Conservation (phyloP, 53 echinoderm and acorn worm species). For the Echinarachnius parma region DNA sequence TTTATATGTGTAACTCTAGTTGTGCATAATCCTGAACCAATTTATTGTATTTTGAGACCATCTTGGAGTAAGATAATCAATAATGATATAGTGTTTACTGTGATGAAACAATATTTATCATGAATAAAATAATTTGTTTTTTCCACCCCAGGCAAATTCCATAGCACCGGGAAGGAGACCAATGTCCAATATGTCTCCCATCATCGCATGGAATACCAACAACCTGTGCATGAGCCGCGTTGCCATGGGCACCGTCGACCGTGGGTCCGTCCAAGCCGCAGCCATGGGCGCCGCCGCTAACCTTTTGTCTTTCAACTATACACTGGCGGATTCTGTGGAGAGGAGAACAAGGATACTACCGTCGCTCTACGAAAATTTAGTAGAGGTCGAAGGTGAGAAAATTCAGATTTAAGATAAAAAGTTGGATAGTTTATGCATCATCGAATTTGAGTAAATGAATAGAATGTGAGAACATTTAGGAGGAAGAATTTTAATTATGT, state of each 20-base stretch:
- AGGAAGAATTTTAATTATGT: too few species aligned
- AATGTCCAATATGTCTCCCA: slow-evolving; percentile 71
- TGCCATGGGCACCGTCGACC: slow-evolving; percentile 64
- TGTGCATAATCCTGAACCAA: too few species aligned
- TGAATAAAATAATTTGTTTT: too few species aligned
- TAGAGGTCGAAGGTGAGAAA: slow-evolving; percentile 29
- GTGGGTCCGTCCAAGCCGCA: slow-evolving; percentile 44
- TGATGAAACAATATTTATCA: too few species aligned
- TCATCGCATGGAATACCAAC: slow-evolving; percentile 64
- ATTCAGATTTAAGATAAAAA: neutral
- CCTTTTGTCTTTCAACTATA: slow-evolving; percentile 12
- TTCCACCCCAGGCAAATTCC: slow-evolving; percentile 59
- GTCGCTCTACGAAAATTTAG: slow-evolving; percentile 20
- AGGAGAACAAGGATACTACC: slow-evolving; percentile 14
- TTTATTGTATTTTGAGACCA: neutral
- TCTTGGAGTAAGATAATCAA: neutral
- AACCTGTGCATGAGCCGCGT: slow-evolving; percentile 67
- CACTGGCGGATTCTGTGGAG: neutral
- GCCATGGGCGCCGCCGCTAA: slow-evolving; percentile 43
- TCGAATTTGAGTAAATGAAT: too few species aligned
- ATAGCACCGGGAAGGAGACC: slow-evolving; percentile 75
- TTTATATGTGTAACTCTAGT: too few species aligned
- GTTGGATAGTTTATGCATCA: too few species aligned
- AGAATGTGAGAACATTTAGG: too few species aligned
- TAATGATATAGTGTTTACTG: too few species aligned